Percentiles rank a stretch among this genome's conserved stretches.
Conservation (phyloP, 2,797 vertebrate species). For the Adelosebastes latens region DNA sequence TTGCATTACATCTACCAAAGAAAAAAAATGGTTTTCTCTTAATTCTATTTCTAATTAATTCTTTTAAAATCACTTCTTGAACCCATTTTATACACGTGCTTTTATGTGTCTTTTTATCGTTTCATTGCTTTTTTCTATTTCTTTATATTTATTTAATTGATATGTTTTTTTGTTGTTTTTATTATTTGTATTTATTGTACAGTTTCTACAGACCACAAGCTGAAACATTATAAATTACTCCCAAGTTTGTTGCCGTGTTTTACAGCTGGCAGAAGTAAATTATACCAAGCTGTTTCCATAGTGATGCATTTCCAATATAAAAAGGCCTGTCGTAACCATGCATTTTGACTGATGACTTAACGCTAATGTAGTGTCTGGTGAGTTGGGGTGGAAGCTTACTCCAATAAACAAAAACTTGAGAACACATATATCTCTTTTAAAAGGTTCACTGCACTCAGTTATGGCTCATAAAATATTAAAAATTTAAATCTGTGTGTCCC, state of each 20-base stretch:
- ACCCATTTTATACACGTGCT: too few species aligned
- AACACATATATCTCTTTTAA: background rate
- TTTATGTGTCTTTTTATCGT: too few species aligned
- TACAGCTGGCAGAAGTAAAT: background rate
- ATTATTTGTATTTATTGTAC: too few species aligned
- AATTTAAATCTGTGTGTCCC: background rate
- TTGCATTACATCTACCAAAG: background rate
- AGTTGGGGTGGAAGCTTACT: background rate
- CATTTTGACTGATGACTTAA: slow-evolving; percentile 2
- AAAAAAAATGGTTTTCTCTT: background rate
- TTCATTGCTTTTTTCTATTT: too few species aligned
- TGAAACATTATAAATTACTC: background rate
- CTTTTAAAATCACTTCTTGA: too few species aligned
- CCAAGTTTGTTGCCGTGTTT: background rate
- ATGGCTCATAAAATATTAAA: background rate
- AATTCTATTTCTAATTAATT: too few species aligned
- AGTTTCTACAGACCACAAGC: background rate
- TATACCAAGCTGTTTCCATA: slow-evolving; percentile 18
- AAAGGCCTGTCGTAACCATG: background rate
- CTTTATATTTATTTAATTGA: background rate
- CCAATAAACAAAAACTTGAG: background rate
- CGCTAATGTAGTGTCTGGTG: background rate
- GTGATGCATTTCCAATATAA: background rate
- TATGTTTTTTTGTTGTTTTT: too few species aligned
- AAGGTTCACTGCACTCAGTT: background rate